Conservation (phyloP, 2,888 invertebrate species). For the Stenolophus ochropezus region DNA sequence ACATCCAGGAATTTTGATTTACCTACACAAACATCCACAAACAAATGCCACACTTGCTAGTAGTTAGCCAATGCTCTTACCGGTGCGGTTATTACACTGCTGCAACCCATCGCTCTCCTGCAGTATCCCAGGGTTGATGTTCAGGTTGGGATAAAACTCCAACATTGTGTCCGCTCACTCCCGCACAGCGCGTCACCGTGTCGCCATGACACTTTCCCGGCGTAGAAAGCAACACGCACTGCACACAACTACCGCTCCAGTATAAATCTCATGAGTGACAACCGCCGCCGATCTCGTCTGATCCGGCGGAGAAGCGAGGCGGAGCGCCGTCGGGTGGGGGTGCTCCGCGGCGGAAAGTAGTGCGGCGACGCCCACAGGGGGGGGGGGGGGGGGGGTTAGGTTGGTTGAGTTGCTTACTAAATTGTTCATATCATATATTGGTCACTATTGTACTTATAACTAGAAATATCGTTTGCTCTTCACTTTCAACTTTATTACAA, state of each 20-base stretch:
- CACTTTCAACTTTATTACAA: too few species aligned
- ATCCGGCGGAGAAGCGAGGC: too few species aligned
- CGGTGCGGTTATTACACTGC: slow-evolving; percentile 80
- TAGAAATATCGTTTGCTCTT: too few species aligned
- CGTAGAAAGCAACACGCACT: slow-evolving; percentile 48
- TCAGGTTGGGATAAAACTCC: slow-evolving; percentile 82
- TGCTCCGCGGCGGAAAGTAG: slow-evolving; percentile 10
- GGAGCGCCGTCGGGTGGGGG: slow-evolving; percentile 38
- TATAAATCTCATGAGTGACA: slow-evolving; percentile 55
- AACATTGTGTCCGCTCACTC: slow-evolving; percentile 74
- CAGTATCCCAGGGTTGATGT: slow-evolving; percentile 75
- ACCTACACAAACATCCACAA: neutral
- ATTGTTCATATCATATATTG: too few species aligned
- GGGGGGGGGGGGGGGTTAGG: neutral
- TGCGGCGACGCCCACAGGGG: neutral
- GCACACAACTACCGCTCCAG: slow-evolving; percentile 49
- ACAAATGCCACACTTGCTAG: neutral
- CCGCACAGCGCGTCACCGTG: slow-evolving; percentile 32
- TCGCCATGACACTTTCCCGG: slow-evolving; percentile 57
- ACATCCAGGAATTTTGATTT: too few species aligned
- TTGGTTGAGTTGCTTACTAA: neutral
- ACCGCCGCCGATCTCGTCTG: slow-evolving; percentile 50
- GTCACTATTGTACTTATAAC: too few species aligned
- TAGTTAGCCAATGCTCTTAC: slow-evolving; percentile 69
- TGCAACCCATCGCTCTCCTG: slow-evolving; percentile 74